Evolutionary conservation across 2,888 invertebrate genomes (phyloP), one percentile per base, ranked within the genome.

Genomic region (Holacanthella duospinosa): DNA sequence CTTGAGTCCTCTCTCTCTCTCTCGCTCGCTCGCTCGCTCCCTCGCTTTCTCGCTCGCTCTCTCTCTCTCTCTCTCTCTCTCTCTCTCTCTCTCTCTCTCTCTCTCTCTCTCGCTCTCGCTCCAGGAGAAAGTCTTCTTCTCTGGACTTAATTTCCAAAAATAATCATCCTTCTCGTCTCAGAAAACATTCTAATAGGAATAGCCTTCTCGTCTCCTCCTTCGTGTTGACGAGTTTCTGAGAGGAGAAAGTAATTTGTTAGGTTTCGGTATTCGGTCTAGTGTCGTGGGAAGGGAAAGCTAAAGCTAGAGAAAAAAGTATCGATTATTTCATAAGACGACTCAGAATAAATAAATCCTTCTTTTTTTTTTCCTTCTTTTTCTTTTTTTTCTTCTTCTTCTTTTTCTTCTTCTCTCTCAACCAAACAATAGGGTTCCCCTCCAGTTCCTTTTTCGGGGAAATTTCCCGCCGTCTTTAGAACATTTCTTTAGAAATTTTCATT

Each of bases 61-160:
- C 26, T 27, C 24, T 55, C 26, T 27, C 36, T 36, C 36, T 9
- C 16, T 21, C 48, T 48, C 12, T 4, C 19, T 16, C 4, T n/a
- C n/a, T n/a, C n/a, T 55, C 26, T 55, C 26, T 55, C 6, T 55
- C n/a, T 9, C 9, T 12, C 55, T 27, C 26, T n/a, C 25, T n/a
- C 53, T 26, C 26, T 27, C 24, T 55, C 26, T 27, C 36, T 36
- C 36, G 48, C 16, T 21, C 48, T 48, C 12, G 21, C 19, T 16
- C 4, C 12, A n/a, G 48, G 21, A 16, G 48, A 48, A 21, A 48
- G 21, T n/a, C 12, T 9, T 4, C 12, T 9, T 16, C 4, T 4
- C 4, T 48, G 19, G 48, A 48, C 48, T 48, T 48, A 48, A 48
- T 48, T 48, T 48, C 48, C 4, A 48, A 48, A 48, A 48, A 48